phyloP scores from a whole-genome alignment of 2,113 vertebrate species.

The Pangasianodon hypophthalmus region DNA sequence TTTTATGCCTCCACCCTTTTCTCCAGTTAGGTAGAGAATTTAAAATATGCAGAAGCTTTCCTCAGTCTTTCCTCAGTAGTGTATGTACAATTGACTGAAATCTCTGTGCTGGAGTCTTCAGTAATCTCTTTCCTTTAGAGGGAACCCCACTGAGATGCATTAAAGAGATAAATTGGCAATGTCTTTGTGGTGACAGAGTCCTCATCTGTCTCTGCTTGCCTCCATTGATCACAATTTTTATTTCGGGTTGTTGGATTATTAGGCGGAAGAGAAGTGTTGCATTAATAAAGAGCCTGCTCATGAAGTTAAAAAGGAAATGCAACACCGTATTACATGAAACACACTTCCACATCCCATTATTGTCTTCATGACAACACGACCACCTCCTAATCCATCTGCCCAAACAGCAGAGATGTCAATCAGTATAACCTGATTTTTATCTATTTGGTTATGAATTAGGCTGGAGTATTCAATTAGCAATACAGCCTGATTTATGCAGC shows the following conservation, averaged over 20 bases:
- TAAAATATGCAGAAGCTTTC: conserved; percentile 64
- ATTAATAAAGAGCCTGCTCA: conserved; percentile 78
- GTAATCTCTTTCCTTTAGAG: conserved; percentile 80
- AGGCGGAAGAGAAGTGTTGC: conserved; percentile 75
- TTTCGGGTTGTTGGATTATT: conserved; percentile 81
- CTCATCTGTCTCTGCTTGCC: conserved; percentile 80
- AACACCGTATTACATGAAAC: conserved; percentile 70
- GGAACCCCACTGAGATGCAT: conserved; percentile 81
- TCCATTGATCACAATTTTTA: conserved; percentile 84
- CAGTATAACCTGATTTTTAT: conserved; percentile 51
- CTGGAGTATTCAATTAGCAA: conserved; percentile 38
- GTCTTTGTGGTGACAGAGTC: conserved; percentile 79
- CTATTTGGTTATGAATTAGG: conserved; percentile 60
- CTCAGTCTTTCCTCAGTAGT: conserved; percentile 41
- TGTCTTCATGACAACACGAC: conserved; percentile 6
- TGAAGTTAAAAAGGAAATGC: conserved; percentile 75
- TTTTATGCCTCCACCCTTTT: conserved; percentile 24
- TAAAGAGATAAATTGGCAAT: conserved; percentile 84
- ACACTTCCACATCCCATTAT: conserved; percentile 55
- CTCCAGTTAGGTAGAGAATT: conserved; percentile 6
- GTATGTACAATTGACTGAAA: conserved; percentile 23
- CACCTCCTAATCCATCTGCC: conserved; percentile 52
- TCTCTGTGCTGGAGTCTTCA: conserved; percentile 63
- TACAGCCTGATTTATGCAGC: conserved; percentile 9
- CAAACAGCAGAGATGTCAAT: conserved; percentile 40